Percentiles rank a stretch among this genome's conserved stretches.
Evolutionary conservation across 92 coral and sea anemone genomes (phyloP).

Genomic region (Siderastrea radians): DNA sequence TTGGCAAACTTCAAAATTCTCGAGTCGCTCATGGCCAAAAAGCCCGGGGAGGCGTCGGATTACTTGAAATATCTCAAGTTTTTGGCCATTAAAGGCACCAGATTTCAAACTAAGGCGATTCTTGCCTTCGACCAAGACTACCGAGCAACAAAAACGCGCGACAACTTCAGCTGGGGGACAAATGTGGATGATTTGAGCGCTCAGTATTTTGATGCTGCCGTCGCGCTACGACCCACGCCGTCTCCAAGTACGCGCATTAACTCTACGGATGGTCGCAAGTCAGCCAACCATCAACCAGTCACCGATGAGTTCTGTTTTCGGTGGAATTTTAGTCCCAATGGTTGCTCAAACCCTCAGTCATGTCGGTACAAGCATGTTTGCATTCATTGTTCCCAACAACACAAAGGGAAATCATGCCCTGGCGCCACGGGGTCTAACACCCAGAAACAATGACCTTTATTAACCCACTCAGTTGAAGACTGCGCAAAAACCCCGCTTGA

Average conservation of each 20-base stretch:
- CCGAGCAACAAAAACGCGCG: background rate
- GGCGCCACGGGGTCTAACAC: background rate
- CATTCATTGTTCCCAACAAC: background rate
- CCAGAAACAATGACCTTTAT: background rate
- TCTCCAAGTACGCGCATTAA: background rate
- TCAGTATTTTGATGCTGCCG: conserved; percentile 10
- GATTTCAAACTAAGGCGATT: too few species aligned
- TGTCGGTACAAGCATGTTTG: too few species aligned
- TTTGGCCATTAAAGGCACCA: too few species aligned
- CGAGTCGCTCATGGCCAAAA: too few species aligned
- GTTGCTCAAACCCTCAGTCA: too few species aligned
- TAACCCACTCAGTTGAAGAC: background rate
- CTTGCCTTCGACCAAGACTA: too few species aligned
- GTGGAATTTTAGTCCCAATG: too few species aligned
- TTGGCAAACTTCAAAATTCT: too few species aligned
- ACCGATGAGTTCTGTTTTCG: background rate
- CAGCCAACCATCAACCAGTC: background rate
- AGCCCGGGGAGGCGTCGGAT: too few species aligned
- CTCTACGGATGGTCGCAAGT: background rate
- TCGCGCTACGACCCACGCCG: background rate
- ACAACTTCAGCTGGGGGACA: background rate
- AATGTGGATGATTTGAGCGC: background rate
- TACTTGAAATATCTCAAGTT: too few species aligned
- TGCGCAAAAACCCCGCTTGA: background rate
- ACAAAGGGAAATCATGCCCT: background rate